These are phyloP conservation scores for Hemiscyllium ocellatum DNA, from an alignment of 2,113 vertebrate genomes.

Conservation along the genomic window DNA sequence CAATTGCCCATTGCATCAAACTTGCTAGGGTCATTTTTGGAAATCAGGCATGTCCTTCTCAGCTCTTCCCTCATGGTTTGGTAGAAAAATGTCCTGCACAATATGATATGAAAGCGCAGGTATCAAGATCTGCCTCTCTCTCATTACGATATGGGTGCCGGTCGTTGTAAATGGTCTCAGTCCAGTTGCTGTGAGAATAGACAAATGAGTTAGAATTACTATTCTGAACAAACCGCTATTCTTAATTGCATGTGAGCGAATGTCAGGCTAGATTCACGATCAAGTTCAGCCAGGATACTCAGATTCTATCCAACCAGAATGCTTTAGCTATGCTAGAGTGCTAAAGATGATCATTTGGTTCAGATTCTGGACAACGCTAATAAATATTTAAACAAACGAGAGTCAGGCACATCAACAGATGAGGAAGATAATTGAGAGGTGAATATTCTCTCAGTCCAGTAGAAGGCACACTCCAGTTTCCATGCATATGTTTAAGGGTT, in stretches of 20 bases:
- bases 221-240: not conserved
- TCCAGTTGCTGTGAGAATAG: not conserved
- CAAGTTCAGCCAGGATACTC: not conserved
- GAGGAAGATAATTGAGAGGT: not conserved
- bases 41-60: not conserved
- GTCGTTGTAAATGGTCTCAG: not conserved
- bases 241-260: not conserved
- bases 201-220: not conserved
- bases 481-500: not conserved
- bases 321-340: not conserved
- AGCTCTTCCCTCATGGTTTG: not conserved
- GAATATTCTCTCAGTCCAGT: not conserved
- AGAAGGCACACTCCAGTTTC: not conserved
- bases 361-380: not conserved
- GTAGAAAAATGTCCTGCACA: not conserved
- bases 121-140: not conserved
- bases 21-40: not conserved
- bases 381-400: not conserved
- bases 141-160: not conserved
- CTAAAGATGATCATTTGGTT: not conserved
- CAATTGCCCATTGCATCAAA: not conserved
- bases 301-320: not conserved
- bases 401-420: not conserved
- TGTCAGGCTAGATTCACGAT: not conserved
- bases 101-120: not conserved